A percentile compares a stretch with the other conserved stretches of the same genome.
Conservation (phyloP, 92 coral and sea anemone species). For the Siderastrea radians region DNA sequence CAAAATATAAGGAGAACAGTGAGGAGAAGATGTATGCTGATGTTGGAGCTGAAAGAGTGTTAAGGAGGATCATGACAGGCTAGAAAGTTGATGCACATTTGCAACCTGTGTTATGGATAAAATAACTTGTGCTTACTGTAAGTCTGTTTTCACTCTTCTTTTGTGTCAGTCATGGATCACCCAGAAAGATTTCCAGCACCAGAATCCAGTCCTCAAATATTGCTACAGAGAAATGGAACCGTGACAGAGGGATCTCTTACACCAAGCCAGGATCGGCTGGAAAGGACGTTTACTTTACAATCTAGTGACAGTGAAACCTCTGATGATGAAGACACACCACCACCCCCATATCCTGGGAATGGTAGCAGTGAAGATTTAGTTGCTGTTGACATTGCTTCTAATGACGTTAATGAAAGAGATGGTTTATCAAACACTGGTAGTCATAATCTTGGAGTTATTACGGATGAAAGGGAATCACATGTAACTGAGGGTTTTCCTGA, state of each 20-base stretch:
- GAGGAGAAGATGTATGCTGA: too few relatives aligned
- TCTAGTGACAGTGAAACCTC: slow-evolving; percentile 19
- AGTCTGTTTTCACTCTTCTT: background rate
- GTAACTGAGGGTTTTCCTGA: background rate
- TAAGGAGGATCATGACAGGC: too few relatives aligned
- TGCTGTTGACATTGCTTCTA: background rate
- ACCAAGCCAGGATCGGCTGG: background rate
- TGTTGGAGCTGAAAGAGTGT: too few relatives aligned
- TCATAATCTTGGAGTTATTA: background rate
- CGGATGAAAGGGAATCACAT: background rate
- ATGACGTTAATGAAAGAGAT: background rate
- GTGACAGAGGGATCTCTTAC: background rate
- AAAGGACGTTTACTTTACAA: background rate
- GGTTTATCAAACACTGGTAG: background rate
- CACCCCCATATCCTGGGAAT: slow-evolving; percentile 73
- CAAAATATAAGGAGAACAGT: too few relatives aligned
- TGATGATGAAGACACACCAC: slow-evolving; percentile 51
- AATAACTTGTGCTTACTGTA: background rate
- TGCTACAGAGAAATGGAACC: slow-evolving; percentile 6
- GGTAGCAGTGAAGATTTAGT: background rate
- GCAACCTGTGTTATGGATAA: too few relatives aligned
- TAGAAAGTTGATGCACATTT: too few relatives aligned
- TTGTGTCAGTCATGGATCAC: slow-evolving; percentile 73
- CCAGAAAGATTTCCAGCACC: slow-evolving; percentile 87
- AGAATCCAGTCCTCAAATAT: slow-evolving; percentile 30